These are phyloP conservation scores for Diarsia rubi DNA, from an alignment of 2,888 invertebrate genomes.

Conservation along the genomic window DNA sequence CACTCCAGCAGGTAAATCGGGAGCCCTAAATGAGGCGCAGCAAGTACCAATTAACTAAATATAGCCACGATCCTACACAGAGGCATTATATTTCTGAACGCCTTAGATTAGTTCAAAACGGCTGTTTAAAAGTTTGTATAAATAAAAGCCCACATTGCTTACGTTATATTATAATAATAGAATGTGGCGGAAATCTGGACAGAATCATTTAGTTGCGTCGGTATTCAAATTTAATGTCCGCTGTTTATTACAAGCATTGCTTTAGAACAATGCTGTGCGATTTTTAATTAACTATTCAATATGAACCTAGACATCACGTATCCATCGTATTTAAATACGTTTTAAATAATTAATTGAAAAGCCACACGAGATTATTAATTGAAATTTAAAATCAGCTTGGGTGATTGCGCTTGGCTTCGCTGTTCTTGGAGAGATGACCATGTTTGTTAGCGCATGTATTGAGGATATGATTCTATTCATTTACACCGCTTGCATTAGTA, in stretches of 20 bases:
- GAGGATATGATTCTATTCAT: conserved; percentile 24
- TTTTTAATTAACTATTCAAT: conserved; percentile 1
- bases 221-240: conserved; percentile 72
- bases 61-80: conserved; percentile 56
- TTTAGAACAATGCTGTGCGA: not conserved
- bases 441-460: conserved; percentile 29
- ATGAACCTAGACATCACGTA: not conserved
- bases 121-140: conserved; percentile 70
- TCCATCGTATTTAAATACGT: conserved; percentile 42
- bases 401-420: conserved; percentile 9
- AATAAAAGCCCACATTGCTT: conserved; percentile 74
- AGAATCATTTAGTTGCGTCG: conserved; percentile 73
- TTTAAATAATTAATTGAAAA: conserved; percentile 51
- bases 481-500: conserved; percentile 19
- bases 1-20: conserved; percentile 32
- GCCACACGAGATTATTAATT: conserved; percentile 46
- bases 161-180: conserved; percentile 75
- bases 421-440: not conserved
- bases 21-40: conserved; percentile 36
- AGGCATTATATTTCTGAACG: conserved; percentile 59
- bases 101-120: conserved; percentile 69
- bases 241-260: conserved; percentile 66
- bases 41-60: conserved; percentile 50
- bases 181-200: conserved; percentile 75
- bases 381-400: conserved; percentile 18